phyloP scores from a whole-genome alignment of 1,140 invertebrate genomes.

The Pseudomyrmex pallidus region DNA sequence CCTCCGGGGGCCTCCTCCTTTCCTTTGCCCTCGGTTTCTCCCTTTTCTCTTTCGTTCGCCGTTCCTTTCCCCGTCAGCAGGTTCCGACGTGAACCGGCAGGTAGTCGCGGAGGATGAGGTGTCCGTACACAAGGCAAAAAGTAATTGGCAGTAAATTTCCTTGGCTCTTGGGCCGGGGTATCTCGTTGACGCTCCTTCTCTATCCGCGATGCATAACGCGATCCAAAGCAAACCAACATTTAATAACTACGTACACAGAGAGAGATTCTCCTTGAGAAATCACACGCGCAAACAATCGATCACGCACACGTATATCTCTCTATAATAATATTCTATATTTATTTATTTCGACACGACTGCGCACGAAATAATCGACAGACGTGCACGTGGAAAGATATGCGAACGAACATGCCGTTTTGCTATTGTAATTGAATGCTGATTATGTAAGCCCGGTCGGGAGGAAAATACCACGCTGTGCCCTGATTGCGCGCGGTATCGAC shows the following conservation, averaged over 20 bases:
- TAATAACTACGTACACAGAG: too few relatives aligned
- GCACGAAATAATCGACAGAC: slow-evolving; percentile 5
- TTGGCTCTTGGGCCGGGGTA: not conserved
- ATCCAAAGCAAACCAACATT: not conserved
- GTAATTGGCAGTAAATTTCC: slow-evolving; percentile 73
- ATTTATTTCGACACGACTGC: too few relatives aligned
- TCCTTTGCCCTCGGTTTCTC: slow-evolving; percentile 21
- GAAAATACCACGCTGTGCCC: slow-evolving; percentile 22
- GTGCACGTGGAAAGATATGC: not conserved
- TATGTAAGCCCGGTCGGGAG: slow-evolving; percentile 39
- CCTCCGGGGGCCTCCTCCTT: not conserved
- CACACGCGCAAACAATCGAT: not conserved
- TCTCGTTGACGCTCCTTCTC: slow-evolving; percentile 41
- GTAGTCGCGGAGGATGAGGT: slow-evolving; percentile 57
- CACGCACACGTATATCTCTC: slow-evolving; percentile 6
- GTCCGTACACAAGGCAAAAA: slow-evolving; percentile 55
- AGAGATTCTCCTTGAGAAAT: not conserved
- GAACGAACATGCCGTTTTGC: slow-evolving; percentile 25
- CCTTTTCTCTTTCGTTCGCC: slow-evolving; percentile 8
- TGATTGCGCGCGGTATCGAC: slow-evolving; percentile 55
- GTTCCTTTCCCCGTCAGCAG: slow-evolving; percentile 14
- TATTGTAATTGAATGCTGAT: slow-evolving; percentile 46
- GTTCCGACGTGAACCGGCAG: slow-evolving; percentile 55
- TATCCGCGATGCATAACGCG: slow-evolving; percentile 32
- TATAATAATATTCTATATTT: too few relatives aligned